Evolutionary conservation across 2,113 vertebrate species (phyloP).

Genomic region (Mus musculus): DNA sequence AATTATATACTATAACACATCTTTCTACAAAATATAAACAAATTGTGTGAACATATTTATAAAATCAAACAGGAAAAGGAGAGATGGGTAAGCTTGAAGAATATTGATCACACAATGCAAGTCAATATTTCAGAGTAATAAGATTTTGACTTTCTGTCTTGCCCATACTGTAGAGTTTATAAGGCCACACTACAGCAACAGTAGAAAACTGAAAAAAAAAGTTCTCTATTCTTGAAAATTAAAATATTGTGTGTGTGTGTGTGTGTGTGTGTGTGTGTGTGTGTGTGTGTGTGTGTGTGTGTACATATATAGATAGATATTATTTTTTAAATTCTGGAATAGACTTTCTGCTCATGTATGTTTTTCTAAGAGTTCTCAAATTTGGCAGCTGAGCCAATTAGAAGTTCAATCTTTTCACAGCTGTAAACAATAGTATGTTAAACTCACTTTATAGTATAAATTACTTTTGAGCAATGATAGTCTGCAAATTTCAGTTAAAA

Average conservation of each 20-base stretch:
- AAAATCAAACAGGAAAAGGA: neutral
- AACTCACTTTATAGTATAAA: neutral
- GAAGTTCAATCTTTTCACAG: neutral
- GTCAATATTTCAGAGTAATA: neutral
- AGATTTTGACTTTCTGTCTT: neutral
- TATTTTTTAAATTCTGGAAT: neutral
- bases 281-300: too few species aligned
- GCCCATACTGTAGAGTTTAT: neutral
- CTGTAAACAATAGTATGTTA: neutral
- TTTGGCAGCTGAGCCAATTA: neutral
- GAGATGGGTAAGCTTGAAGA: neutral
- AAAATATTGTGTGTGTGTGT: neutral
- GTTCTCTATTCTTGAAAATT: neutral
- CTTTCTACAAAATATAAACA: neutral
- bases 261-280: too few species aligned
- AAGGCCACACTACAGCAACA: neutral
- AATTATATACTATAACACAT: neutral
- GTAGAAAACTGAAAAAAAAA: neutral
- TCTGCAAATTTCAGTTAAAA: constrained; percentile 33
- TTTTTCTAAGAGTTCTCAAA: neutral
- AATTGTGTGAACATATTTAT: neutral
- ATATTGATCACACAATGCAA: neutral
- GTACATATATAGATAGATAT: neutral
- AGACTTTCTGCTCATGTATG: neutral
- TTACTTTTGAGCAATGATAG: neutral